phyloP scores from a whole-genome alignment of 2,113 vertebrate genomes.

The Capreolus pygargus region DNA sequence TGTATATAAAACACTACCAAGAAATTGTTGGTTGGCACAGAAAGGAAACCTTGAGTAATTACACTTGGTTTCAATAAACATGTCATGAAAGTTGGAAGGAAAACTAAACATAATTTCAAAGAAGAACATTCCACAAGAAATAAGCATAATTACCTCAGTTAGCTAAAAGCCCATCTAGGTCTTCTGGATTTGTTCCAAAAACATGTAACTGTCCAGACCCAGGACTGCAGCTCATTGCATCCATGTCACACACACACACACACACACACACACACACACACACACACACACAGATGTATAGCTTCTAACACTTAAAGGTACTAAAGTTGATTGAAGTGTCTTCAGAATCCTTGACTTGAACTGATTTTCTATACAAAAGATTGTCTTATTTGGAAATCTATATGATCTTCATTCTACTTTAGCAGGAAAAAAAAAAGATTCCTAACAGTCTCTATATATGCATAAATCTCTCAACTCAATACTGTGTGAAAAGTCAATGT shows the following conservation, averaged over 20 bases:
- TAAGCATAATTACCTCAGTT: conserved; percentile 17
- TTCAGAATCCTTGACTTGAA: background rate
- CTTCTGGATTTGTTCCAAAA: conserved; percentile 55
- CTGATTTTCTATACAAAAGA: background rate
- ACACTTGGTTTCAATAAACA: conserved; percentile 51
- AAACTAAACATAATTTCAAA: conserved; percentile 41
- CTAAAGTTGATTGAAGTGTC: background rate
- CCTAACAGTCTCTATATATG: background rate
- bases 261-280: background rate
- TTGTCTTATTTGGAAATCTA: background rate
- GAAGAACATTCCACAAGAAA: background rate
- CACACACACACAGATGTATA: background rate
- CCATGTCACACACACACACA: background rate
- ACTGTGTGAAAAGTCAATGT: background rate
- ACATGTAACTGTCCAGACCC: background rate
- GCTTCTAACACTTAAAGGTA: background rate
- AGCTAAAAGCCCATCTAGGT: background rate
- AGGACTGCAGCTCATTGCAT: background rate
- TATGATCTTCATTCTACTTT: background rate
- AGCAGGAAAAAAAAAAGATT: background rate
- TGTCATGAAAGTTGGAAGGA: conserved; percentile 13
- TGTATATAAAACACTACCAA: background rate
- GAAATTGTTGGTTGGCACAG: background rate
- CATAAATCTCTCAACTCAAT: background rate
- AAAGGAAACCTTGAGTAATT: conserved; percentile 46